Evolutionary conservation across 2,888 invertebrate genomes (phyloP).

Genomic region (Andrena haemorrhoa): DNA sequence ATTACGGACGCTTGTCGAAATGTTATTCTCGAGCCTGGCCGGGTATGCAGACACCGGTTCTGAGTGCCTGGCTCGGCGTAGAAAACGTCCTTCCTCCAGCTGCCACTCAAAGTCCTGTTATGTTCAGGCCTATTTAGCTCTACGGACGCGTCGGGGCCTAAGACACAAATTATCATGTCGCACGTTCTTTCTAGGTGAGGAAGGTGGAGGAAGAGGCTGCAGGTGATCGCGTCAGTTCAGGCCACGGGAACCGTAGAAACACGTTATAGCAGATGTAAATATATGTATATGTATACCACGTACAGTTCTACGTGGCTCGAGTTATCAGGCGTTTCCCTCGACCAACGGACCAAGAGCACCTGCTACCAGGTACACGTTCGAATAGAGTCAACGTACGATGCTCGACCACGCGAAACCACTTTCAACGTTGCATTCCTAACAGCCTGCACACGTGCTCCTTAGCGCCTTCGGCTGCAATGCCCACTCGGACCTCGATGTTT

Average conservation of each 20-base stretch:
- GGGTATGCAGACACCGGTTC: neutral
- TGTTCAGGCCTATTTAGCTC: constrained; percentile 17
- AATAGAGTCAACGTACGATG: constrained; percentile 70
- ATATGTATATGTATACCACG: constrained; percentile 42
- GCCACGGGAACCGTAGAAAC: constrained; percentile 35
- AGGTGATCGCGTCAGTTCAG: constrained; percentile 67
- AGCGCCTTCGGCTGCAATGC: neutral
- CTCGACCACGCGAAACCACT: constrained; percentile 59
- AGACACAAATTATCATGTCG: constrained; percentile 29
- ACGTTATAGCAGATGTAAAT: constrained; percentile 51
- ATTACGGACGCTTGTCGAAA: too few species aligned
- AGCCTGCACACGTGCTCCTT: constrained; percentile 37
- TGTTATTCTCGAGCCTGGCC: neutral
- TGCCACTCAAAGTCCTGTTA: constrained; percentile 30
- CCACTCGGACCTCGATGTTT: constrained; percentile 10
- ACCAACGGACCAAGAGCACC: constrained; percentile 75
- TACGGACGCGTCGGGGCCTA: neutral
- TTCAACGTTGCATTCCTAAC: constrained; percentile 55
- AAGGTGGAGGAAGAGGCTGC: constrained; percentile 50
- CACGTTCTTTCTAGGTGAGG: constrained; percentile 15
- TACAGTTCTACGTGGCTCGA: constrained; percentile 48
- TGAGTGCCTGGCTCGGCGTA: neutral
- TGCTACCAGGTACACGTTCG: constrained; percentile 69
- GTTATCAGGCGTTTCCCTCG: constrained; percentile 77
- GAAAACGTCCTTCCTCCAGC: constrained; percentile 17